A percentile compares a stretch with the other conserved stretches of the same genome.
phyloP scores from a whole-genome alignment of 2,797 vertebrate genomes.

The Dendrocincla tyrannina region DNA sequence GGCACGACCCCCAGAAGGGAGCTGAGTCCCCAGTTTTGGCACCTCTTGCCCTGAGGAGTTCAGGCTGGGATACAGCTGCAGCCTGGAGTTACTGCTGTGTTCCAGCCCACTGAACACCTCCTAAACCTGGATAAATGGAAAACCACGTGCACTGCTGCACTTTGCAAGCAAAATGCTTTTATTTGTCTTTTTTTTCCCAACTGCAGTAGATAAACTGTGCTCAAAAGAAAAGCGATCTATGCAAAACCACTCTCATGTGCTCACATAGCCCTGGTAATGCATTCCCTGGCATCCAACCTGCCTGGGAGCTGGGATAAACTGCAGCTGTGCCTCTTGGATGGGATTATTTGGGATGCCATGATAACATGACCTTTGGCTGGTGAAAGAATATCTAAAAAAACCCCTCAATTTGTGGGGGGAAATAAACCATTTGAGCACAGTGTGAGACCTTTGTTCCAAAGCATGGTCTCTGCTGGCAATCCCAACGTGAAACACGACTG shows the following conservation, averaged over 20 bases:
- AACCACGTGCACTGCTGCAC: not conserved
- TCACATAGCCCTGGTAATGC: not conserved
- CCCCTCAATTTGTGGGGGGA: not conserved
- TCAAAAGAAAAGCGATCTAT: not conserved
- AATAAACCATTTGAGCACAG: not conserved
- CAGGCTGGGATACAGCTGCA: constrained; percentile 11
- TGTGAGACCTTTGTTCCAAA: constrained; percentile 24
- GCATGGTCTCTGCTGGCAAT: not conserved
- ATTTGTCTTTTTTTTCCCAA: not conserved
- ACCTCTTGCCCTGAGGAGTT: not conserved
- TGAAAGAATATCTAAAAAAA: not conserved
- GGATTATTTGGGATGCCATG: constrained; percentile 16
- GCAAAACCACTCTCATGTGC: not conserved
- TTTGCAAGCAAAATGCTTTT: constrained; percentile 40
- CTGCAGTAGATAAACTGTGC: not conserved
- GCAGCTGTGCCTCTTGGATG: not conserved
- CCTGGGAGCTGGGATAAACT: not conserved
- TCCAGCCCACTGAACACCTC: constrained; percentile 11
- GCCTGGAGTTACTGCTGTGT: not conserved
- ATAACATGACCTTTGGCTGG: constrained; percentile 23
- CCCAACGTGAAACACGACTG: not conserved
- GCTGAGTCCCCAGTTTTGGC: not conserved
- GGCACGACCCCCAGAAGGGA: not conserved
- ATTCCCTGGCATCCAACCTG: not conserved
- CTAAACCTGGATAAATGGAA: constrained; percentile 11